phyloP scores from a whole-genome alignment of 37 sponge, comb jelly and placozoan species.

The Aplysina aerophoba region DNA sequence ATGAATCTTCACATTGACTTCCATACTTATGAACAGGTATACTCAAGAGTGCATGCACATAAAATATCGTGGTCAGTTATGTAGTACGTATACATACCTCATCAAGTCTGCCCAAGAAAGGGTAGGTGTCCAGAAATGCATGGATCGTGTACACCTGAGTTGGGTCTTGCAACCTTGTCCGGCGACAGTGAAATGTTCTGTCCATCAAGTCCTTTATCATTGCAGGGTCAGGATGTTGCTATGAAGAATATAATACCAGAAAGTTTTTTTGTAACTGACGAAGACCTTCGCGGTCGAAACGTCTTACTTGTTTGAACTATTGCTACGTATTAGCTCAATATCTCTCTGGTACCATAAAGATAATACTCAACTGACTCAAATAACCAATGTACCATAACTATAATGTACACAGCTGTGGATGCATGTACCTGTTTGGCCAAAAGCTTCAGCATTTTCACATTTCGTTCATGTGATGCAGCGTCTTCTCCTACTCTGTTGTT shows the following conservation, averaged over 20 bases:
- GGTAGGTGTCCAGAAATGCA: neutral
- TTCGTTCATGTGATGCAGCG: neutral
- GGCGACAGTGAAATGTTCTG: neutral
- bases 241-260: neutral
- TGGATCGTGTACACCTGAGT: neutral
- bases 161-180: neutral
- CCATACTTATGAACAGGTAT: no score
- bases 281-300: no score
- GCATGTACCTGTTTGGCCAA: neutral
- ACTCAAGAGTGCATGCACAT: no score
- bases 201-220: neutral
- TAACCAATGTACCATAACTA: no score
- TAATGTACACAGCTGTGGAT: neutral
- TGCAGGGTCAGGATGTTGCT: neutral
- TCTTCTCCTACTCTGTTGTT: conserved; percentile 1
- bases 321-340: no score
- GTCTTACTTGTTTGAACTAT: no score
- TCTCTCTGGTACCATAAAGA: no score
- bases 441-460: neutral
- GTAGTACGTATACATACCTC: neutral
- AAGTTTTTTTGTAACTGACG: no score
- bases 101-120: neutral
- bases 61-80: neutral
- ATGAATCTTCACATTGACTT: no score
- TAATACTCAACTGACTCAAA: no score